Evolutionary conservation across 2,888 invertebrate species (phyloP), one percentile per base, ranked within the genome.

Genomic region (Lacanobia oleracea): DNA sequence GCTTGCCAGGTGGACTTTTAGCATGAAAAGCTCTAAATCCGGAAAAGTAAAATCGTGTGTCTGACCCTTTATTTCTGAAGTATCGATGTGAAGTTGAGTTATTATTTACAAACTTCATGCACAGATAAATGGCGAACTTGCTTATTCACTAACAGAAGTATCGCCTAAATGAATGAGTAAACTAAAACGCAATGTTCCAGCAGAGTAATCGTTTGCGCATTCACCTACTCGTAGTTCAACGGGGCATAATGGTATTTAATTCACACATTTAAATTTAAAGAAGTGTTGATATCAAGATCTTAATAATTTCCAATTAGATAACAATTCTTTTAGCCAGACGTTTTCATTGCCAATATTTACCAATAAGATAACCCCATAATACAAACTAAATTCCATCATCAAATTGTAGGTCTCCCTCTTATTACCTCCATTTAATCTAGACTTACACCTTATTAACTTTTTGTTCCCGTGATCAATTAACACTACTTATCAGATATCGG

Each of bases 401-500:
- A 62, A 56, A 78, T 57, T 77, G 50, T 27, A 60, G 53, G 27
- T 48, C 16, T 57, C 1, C 50, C 14, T 12, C 21, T 33, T n/a
- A 60, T 54, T 66, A 48, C 27, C 18, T 75, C 8, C n/a, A 14
- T 40, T 72, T 76, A 56, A 76, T 76, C 48, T 48, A 12, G 18
- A 18, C 40, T 43, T 14, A 27, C 23, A 76, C 8, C 4, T 71
- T 37, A 48, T 69, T 54, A 73, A 8, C 3, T 61, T 60, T 59
- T 68, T 54, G 16, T 18, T 62, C 0, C 9, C 0, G 10, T 14
- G 2, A 4, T 43, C 18, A 59, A 59, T 71, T 59, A 71, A 59
- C 69, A 37, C 67, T 54, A 62, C 1, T 51, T 37, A 72, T 79
- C 79, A 61, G 72, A 51, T 79, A 79, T 14, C 12, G 10, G n/a